These are phyloP conservation scores for Lepisosteus osseus DNA, from an alignment of 2,113 vertebrate genomes.

Conservation along the genomic window DNA sequence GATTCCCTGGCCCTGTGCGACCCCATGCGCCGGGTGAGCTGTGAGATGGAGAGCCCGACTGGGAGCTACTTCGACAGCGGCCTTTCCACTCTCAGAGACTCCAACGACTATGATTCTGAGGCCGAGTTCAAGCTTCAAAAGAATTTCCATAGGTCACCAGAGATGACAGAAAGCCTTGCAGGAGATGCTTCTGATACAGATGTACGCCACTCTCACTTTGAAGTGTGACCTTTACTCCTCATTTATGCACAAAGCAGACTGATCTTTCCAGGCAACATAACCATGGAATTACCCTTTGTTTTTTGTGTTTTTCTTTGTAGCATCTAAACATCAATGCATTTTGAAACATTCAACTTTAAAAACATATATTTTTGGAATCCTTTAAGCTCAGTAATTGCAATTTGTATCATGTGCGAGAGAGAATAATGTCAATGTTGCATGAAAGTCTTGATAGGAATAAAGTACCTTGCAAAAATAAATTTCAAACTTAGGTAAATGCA, in stretches of 20 bases:
- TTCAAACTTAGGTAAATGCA: too few relatives aligned
- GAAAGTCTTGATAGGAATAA: too few relatives aligned
- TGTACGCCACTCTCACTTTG: constrained; percentile 56
- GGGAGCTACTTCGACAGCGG: constrained; percentile 91
- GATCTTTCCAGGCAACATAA: constrained; percentile 5
- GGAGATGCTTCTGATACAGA: constrained; percentile 78
- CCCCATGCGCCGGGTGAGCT: constrained; percentile 79
- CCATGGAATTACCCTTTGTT: neutral
- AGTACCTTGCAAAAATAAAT: too few relatives aligned
- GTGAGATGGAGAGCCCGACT: constrained; percentile 83
- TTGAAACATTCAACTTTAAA: too few relatives aligned
- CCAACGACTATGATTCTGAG: constrained; percentile 87
- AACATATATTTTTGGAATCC: too few relatives aligned
- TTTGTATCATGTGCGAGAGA: too few relatives aligned
- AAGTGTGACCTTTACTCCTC: constrained; percentile 20
- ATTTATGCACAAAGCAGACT: constrained; percentile 5
- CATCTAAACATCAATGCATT: neutral
- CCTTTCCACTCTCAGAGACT: constrained; percentile 85
- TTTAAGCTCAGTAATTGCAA: too few relatives aligned
- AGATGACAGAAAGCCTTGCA: constrained; percentile 52
- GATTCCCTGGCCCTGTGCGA: constrained; percentile 88
- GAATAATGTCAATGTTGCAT: too few relatives aligned
- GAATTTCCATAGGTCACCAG: constrained; percentile 47
- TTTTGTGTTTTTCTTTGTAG: neutral
- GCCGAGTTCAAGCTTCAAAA: constrained; percentile 67